A percentile compares a stretch with the other conserved stretches of the same genome.
phyloP scores from a whole-genome alignment of 2,797 vertebrate genomes.

The Acrossocheilus wenchowensis region DNA sequence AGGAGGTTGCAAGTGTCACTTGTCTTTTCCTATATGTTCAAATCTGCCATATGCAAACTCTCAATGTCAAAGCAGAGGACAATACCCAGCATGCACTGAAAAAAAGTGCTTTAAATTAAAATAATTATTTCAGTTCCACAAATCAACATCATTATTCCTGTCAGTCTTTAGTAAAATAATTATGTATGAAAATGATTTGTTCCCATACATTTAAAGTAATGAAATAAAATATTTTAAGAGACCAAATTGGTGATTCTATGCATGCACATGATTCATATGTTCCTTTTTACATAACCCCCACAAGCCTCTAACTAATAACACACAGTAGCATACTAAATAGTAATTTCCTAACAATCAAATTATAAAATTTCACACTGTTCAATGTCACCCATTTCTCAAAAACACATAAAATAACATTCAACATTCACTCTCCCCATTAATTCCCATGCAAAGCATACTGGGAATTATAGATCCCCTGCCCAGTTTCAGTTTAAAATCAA shows the following conservation, averaged over 20 bases:
- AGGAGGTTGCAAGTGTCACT: not conserved
- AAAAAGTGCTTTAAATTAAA: not conserved
- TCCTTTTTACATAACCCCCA: not conserved
- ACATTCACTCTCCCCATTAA: not conserved
- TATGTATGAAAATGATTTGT: not conserved
- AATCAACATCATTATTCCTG: not conserved
- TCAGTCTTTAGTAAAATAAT: not conserved
- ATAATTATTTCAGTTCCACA: not conserved
- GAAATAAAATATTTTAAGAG: not conserved
- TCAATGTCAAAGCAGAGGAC: conserved; percentile 43
- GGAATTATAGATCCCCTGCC: not conserved
- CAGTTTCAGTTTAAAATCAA: not conserved
- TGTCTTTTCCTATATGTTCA: not conserved
- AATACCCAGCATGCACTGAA: not conserved
- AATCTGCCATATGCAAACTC: not conserved
- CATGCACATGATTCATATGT: not conserved
- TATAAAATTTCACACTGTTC: not conserved
- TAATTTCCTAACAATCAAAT: not conserved
- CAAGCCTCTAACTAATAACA: not conserved
- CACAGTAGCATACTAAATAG: not conserved
- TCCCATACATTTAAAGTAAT: not conserved
- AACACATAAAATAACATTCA: not conserved
- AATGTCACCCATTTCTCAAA: not conserved
- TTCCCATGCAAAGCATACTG: not conserved
- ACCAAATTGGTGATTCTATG: not conserved